Evolutionary conservation across 2,888 invertebrate genomes (phyloP), one percentile per base, ranked within the genome.

Genomic region (Pyrgus malvae): DNA sequence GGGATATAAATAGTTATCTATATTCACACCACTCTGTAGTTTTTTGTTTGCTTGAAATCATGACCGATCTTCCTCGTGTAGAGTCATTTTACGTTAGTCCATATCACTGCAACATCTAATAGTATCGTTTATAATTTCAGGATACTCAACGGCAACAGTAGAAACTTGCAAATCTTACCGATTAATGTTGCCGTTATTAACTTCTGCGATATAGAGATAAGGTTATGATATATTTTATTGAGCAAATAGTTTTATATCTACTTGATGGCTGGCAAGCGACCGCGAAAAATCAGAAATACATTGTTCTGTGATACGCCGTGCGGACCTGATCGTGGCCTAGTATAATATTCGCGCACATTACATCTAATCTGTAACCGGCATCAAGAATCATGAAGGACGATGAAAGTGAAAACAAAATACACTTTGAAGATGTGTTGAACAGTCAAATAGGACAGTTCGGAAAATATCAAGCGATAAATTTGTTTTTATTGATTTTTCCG

Each of bases 401-500:
- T 72, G 71, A 72, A 46, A 65, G 69, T 70, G 78, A 69, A 35
- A 48, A 64, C 6, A 62, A 69, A 49, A 63, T 63, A 58, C 72
- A 80, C 27, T 84, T 86, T 57, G 86, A 87, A 57, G 68, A 70
- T 6, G 76, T 83, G 54, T 65, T 87, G 37, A 79, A 83, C 56
- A 69, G 67, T 49, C 82, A 83, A 69, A 61, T 87, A 46, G 87
- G 86, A 55, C 72, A 79, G 53, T 80, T 85, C 42, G 87, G 86
- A 35, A 83, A 80, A 69, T 87, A 76, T 60, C 87, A 87, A 68
- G 50, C 80, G 1, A 62, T 82, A 53, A 80, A 78, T 57, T 68
- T 87, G 45, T 60, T 77, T 46, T 61, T 87, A 27, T 48, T 82
- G 46, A 69, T 77, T 19, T 46, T 86, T 23, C 82, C 85, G 2